These are phyloP conservation scores for Cephonodes hylas DNA, from an alignment of 2,888 invertebrate species.

Conservation along the genomic window DNA sequence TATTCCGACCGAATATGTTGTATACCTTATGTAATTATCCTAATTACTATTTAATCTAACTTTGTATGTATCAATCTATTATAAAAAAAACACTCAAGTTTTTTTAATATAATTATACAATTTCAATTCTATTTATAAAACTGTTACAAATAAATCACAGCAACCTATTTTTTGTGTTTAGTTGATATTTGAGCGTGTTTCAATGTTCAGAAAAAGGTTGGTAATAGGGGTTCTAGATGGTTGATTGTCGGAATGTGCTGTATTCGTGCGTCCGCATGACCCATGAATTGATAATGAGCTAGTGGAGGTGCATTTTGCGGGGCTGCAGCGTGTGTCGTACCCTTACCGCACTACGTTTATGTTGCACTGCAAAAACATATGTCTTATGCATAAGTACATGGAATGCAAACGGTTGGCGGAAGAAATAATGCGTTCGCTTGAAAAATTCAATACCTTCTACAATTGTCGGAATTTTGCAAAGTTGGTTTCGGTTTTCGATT, in stretches of 20 bases:
- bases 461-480: not conserved
- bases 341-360: constrained; percentile 20
- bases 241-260: constrained; percentile 47
- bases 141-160: no score
- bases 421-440: not conserved
- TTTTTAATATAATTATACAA: no score
- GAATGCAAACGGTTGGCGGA: constrained; percentile 18
- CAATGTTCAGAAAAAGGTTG: not conserved
- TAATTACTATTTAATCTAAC: no score
- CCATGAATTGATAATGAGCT: constrained; percentile 62
- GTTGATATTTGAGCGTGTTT: not conserved
- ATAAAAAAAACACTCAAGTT: no score
- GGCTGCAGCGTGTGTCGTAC: constrained; percentile 25
- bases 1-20: no score
- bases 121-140: no score
- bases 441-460: not conserved
- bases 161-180: not conserved
- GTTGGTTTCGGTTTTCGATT: not conserved
- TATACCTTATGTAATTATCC: no score
- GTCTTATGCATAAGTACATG: constrained; percentile 8
- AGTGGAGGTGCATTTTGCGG: constrained; percentile 52
- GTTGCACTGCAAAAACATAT: constrained; percentile 16
- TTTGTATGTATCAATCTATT: no score
- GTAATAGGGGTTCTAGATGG: constrained; percentile 25
- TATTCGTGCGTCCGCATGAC: constrained; percentile 38